phyloP scores from a whole-genome alignment of 2,888 invertebrate genomes.

The Stictocephala bisonia region DNA sequence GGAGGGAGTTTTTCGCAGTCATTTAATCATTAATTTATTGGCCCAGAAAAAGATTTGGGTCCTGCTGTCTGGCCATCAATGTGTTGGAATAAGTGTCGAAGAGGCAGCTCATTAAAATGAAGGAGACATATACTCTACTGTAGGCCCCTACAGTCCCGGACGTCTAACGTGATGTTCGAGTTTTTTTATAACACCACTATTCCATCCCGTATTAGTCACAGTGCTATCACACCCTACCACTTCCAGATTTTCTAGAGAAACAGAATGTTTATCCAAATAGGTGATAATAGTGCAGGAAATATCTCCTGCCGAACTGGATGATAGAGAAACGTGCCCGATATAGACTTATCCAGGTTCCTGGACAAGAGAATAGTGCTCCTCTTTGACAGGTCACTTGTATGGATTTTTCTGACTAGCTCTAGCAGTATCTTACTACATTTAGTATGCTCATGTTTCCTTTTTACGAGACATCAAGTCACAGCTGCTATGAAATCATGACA shows the following conservation, averaged over 20 bases:
- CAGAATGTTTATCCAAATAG: no score
- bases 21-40: neutral
- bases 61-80: constrained; percentile 14
- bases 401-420: no score
- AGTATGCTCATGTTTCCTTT: no score
- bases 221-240: constrained; percentile 38
- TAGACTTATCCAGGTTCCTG: constrained; percentile 41
- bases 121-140: constrained; percentile 39
- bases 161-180: constrained; percentile 17
- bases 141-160: no score
- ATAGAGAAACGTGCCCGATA: constrained; percentile 30
- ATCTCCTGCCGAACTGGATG: constrained; percentile 17
- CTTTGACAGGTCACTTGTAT: constrained; percentile 7
- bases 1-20: constrained; percentile 26
- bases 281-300: no score
- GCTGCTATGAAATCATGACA: no score
- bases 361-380: constrained; percentile 40
- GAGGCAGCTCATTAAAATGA: constrained; percentile 34
- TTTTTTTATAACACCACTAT: constrained; percentile 19
- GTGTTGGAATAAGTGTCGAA: constrained; percentile 10
- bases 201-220: constrained; percentile 42
- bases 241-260: constrained; percentile 4
- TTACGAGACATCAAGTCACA: no score
- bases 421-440: no score
- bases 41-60: constrained; percentile 23